Base-by-base conservation (phyloP, 2,113 vertebrate genomes). In the Calidris pugnax region DNA sequence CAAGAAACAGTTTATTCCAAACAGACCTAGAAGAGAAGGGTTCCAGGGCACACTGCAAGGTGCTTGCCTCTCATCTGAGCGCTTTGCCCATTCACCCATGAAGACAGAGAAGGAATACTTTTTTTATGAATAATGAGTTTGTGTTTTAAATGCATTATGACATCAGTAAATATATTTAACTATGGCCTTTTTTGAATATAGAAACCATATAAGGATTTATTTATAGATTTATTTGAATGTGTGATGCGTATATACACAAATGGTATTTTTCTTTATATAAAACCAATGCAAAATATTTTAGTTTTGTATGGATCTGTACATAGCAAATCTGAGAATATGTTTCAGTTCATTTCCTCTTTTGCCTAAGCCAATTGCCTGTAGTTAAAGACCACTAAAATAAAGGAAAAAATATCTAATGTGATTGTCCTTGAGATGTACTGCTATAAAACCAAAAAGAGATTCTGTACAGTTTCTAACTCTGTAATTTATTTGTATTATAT, bases 321-420 rank as follows among this genome's bases (percentile, higher is more conserved):
- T 74, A 74, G 39, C 45, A 62, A 14, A 74, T 77, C 37, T 94
- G 85, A 91, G 57, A 90, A 87, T 85, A 57, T 79, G 19, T 83
- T 95, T 94, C 73, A 81, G 67, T 90, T 93, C 45, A 81, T 88
- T 88, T 95, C 62, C 32, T 81, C 43, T 91, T 86, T 83, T 89
- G 72, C 69, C 90, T 81, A 96, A 90, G 45, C 69, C 68, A 81
- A 8, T 78, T 90, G 68, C 74, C 80, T 89, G 50, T 79, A 95
- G 87, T 93, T 92, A 92, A 68, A 92, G 57, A 72, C 48, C 28
- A 88, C 68, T 74, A 90, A 90, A 87, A 80, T 83, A 82, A 90
- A 96, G 75, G 48, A 81, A 77, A 84, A 81, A 68, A 32, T 86
- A 66, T 53, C 50, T 77, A 51, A 56, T 60, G 15, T 85, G 78